These are phyloP conservation scores for Diarsia brunnea DNA, from an alignment of 2,888 invertebrate species.

Conservation along the genomic window DNA sequence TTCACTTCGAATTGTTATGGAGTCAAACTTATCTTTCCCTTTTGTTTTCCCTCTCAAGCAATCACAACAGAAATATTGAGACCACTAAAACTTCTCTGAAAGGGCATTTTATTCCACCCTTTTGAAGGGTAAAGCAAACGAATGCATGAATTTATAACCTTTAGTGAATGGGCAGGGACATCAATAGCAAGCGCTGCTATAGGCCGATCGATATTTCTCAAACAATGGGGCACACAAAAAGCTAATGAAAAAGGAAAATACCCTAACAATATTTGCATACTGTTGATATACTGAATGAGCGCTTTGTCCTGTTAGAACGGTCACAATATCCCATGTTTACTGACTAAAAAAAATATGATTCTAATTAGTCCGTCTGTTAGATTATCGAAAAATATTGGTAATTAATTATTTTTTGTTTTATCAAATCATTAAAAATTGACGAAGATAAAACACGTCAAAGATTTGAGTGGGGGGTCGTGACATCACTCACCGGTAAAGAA, in stretches of 20 bases:
- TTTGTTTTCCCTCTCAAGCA: conserved; percentile 23
- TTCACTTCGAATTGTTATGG: conserved; percentile 19
- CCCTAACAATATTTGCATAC: conserved; percentile 8
- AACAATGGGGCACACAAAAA: conserved; percentile 2
- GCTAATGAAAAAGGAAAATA: conserved; percentile 25
- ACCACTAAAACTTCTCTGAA: conserved; percentile 35
- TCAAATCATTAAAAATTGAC: too few relatives aligned
- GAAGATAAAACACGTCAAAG: too few relatives aligned
- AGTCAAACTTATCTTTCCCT: conserved; percentile 31
- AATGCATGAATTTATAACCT: conserved; percentile 33
- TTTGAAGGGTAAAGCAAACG: conserved; percentile 13
- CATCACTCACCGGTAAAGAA: too few relatives aligned
- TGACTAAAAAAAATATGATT: too few relatives aligned
- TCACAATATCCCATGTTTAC: too few relatives aligned
- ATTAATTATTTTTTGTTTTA: too few relatives aligned
- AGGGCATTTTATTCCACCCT: conserved; percentile 24
- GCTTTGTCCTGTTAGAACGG: not conserved
- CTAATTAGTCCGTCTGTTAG: too few relatives aligned
- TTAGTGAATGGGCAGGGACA: conserved; percentile 16
- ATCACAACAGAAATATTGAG: conserved; percentile 29
- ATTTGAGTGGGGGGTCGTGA: too few relatives aligned
- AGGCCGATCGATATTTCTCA: conserved; percentile 22
- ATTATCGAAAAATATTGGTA: too few relatives aligned
- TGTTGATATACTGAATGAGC: too few relatives aligned
- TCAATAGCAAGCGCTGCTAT: conserved; percentile 1